phyloP scores from a whole-genome alignment of 2,113 vertebrate genomes.

The Callipepla californica region DNA sequence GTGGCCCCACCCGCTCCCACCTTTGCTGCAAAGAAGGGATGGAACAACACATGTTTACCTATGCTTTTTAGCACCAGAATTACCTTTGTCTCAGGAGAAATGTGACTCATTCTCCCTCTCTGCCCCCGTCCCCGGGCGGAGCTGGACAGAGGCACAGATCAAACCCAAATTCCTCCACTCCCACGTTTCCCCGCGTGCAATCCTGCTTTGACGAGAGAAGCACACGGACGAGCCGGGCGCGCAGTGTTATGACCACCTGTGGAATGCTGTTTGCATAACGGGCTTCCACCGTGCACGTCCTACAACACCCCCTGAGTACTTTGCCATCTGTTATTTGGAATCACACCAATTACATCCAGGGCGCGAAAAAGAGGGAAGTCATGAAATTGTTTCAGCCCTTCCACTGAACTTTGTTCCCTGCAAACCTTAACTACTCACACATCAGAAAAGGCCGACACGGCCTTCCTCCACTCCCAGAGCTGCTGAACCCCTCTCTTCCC shows the following conservation, averaged over 20 bases:
- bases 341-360: background rate
- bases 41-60: background rate
- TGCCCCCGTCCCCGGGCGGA: background rate
- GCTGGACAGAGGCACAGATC: background rate
- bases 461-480: background rate
- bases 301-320: background rate
- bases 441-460: background rate
- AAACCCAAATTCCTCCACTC: background rate
- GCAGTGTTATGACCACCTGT: rapidly evolving
- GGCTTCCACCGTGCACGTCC: background rate
- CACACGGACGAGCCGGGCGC: background rate
- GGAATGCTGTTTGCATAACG: background rate
- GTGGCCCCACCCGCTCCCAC: background rate
- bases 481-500: background rate
- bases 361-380: background rate
- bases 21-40: background rate
- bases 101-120: background rate
- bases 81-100: background rate
- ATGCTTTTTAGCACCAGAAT: background rate
- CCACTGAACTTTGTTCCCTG: background rate
- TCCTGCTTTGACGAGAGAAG: background rate
- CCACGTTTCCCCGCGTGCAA: rapidly evolving
- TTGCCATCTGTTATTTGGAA: background rate
- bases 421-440: background rate
- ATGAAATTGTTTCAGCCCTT: background rate